phyloP scores from a whole-genome alignment of 2,888 invertebrate species.

The Rhabditoides inermis region DNA sequence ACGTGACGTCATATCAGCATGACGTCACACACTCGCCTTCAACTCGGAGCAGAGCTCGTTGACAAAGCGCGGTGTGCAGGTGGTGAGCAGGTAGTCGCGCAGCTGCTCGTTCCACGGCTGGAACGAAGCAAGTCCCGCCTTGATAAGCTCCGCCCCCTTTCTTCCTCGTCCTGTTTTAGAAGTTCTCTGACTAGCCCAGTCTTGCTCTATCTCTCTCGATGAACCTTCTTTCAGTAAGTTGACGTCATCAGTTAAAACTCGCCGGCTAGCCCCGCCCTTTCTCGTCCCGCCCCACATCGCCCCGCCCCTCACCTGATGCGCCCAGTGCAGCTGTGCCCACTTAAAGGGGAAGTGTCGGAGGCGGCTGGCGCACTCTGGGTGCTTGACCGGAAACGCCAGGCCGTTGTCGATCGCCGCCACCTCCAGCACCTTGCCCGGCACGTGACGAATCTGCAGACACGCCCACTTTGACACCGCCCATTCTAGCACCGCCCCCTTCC shows the following conservation, averaged over 20 bases:
- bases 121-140: too few species aligned
- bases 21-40: conserved; percentile 9
- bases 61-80: conserved; percentile 35
- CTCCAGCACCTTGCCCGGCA: conserved; percentile 60
- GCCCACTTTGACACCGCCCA: not conserved
- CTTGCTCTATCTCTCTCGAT: too few species aligned
- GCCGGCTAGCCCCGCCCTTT: too few species aligned
- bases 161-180: too few species aligned
- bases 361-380: conserved; percentile 67
- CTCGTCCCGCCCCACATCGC: too few species aligned
- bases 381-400: conserved; percentile 95
- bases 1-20: not conserved
- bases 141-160: too few species aligned
- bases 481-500: conserved; percentile 53
- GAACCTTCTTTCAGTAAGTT: too few species aligned
- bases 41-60: conserved; percentile 35
- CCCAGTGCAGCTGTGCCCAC: conserved; percentile 39
- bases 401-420: conserved; percentile 97
- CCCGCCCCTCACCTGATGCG: conserved; percentile 35
- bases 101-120: conserved; percentile 26
- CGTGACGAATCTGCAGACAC: conserved; percentile 26
- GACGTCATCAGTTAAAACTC: too few species aligned
- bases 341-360: conserved; percentile 42
- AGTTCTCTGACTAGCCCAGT: too few species aligned
- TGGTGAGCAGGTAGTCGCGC: conserved; percentile 20